Base-by-base conservation (phyloP, 1,140 invertebrate species). In the Cydia strobilella region DNA sequence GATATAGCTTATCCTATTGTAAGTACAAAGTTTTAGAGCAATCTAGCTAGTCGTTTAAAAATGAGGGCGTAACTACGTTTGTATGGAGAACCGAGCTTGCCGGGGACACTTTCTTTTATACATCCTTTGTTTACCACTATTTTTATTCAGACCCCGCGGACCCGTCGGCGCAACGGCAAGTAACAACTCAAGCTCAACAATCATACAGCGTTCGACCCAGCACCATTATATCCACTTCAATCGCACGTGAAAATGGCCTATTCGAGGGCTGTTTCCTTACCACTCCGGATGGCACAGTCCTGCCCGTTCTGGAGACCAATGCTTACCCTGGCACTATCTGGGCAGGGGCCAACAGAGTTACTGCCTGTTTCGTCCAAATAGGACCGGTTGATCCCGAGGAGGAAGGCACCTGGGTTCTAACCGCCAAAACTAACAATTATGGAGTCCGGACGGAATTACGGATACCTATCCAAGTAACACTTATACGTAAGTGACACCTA, bases 361-460 rank as follows among this genome's bases (percentile, higher is more conserved):
- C 65, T 18, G 65, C 65, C n/a, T 69, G 65, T 18, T 69, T 69
- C 65, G 65, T 69, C 15, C 65, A 69, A 39, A 69, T 69, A 69
- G 65, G 65, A 42, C 65, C 65, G 6, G 31, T 69, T 9, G 65
- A 69, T 39, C 27, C 65, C n/a, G 65, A 69, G 35, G 65, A 69
- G n/a, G 27, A 35, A 39, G 65, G 65, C 9, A 69, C 15, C 15
- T 69, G 65, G 65, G 6, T 69, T 18, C 65, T 69, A 1, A 15
- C 15, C 31, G 65, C 65, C 4, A 69, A 39, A 35, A 20, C 65
- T 4, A 69, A 69, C 27, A 23, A 69, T 35, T 69, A 69, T 39
- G 65, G 65, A 15, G 65, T 69, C 6, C 65, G 65, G 5, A 39
- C 65, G 10, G 65, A 69, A 69, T 69, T 69, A 35, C 0, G 65